Conservation (phyloP, 2,113 vertebrate species). For the Sciurus niger region DNA sequence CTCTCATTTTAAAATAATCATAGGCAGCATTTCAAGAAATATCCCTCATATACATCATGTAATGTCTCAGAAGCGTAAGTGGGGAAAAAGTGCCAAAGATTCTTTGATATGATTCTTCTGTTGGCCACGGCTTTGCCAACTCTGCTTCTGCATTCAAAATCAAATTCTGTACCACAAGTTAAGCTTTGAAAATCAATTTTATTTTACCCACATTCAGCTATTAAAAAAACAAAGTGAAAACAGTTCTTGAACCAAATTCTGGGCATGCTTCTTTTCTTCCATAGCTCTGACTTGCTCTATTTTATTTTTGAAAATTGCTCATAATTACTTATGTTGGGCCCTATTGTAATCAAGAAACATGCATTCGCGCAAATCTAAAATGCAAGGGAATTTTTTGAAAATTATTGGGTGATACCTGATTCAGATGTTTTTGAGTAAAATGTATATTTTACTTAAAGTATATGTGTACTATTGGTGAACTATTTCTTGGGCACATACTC, state of each 20-base stretch:
- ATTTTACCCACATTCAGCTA: background rate
- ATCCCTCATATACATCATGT: background rate
- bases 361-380: background rate
- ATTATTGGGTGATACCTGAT: background rate
- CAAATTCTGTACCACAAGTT: background rate
- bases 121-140: no score
- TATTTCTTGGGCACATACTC: background rate
- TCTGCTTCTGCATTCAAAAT: background rate
- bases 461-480: background rate
- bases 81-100: background rate
- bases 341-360: background rate
- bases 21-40: background rate
- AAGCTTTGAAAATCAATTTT: background rate
- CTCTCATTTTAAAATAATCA: background rate
- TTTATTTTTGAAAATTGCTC: background rate
- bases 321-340: background rate
- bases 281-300: background rate
- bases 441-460: background rate
- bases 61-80: background rate
- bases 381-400: background rate
- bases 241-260: background rate
- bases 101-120: background rate
- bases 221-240: background rate
- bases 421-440: background rate
- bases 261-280: background rate